Evolutionary conservation across 2,888 invertebrate genomes (phyloP).

Genomic region (Slavum lentiscoides): DNA sequence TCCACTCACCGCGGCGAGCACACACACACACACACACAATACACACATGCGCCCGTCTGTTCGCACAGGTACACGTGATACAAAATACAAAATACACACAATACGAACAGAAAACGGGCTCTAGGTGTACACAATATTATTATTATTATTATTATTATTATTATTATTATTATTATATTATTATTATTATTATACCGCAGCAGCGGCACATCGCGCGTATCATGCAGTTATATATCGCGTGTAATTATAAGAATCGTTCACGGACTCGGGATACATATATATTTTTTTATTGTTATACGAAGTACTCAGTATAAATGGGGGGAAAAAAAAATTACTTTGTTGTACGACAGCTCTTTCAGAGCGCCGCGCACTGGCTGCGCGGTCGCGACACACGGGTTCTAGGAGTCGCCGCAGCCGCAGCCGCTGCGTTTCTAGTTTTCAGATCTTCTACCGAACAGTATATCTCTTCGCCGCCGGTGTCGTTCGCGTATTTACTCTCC

Average conservation of each 20-base stretch:
- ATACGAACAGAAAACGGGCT: background rate
- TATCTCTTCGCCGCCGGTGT: conserved; percentile 63
- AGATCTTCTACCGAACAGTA: conserved; percentile 72
- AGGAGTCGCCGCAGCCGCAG: background rate
- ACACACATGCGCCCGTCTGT: background rate
- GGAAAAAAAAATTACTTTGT: conserved; percentile 57
- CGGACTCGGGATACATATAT: conserved; percentile 12
- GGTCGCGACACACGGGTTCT: conserved; percentile 55
- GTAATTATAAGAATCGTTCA: conserved; percentile 26
- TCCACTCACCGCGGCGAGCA: conserved; percentile 9
- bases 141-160: no score
- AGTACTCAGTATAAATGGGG: conserved; percentile 16
- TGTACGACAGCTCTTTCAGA: conserved; percentile 62
- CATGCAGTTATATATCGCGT: conserved; percentile 5
- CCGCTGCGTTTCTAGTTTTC: conserved; percentile 61
- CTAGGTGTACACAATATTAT: no score
- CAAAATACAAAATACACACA: conserved; percentile 16
- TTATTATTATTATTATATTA: no score
- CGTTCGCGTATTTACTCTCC: conserved; percentile 55
- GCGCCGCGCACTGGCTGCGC: conserved; percentile 58
- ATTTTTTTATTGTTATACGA: conserved; percentile 17
- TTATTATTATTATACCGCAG: no score
- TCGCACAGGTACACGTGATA: background rate
- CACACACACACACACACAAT: background rate
- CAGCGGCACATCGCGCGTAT: background rate